A percentile compares a stretch with the other conserved stretches of the same genome.
Evolutionary conservation across 2,888 invertebrate genomes (phyloP).

Genomic region (Troglohyphantes excavatus): DNA sequence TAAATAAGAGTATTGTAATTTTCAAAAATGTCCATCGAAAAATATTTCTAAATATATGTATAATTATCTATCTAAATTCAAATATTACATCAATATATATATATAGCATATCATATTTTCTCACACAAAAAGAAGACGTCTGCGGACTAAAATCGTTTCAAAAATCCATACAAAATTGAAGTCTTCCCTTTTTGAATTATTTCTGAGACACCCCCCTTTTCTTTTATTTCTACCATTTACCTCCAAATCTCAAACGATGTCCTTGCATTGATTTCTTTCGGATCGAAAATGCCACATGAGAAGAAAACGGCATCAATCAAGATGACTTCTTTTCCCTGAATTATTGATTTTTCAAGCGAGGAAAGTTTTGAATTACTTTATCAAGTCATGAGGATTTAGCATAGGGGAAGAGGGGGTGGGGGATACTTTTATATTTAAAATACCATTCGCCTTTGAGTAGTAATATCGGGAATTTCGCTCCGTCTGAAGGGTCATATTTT

Average conservation of each 20-base stretch:
- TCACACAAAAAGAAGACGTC: slow-evolving; percentile 29
- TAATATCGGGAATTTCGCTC: slow-evolving; percentile 52
- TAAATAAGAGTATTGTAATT: too few species aligned
- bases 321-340: slow-evolving; percentile 68
- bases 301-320: slow-evolving; percentile 76
- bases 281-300: slow-evolving; percentile 75
- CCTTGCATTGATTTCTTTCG: slow-evolving; percentile 67
- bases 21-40: too few species aligned
- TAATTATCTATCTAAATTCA: too few species aligned
- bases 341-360: slow-evolving; percentile 52
- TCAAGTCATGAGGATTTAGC: slow-evolving; percentile 74
- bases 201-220: slow-evolving; percentile 24
- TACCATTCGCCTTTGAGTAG: slow-evolving; percentile 45
- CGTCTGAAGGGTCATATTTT: slow-evolving; percentile 50
- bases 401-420: not conserved
- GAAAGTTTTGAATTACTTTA: slow-evolving; percentile 76
- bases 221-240: slow-evolving; percentile 66
- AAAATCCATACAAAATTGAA: slow-evolving; percentile 74
- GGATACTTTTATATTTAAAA: slow-evolving; percentile 70
- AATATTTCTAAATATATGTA: too few species aligned
- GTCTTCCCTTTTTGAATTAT: slow-evolving; percentile 64
- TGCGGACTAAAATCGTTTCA: slow-evolving; percentile 65
- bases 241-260: slow-evolving; percentile 70
- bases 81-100: too few species aligned
- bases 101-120: slow-evolving; percentile 22